phyloP scores from a whole-genome alignment of 23 tunicate genomes.

The Halocynthia roretzi region DNA sequence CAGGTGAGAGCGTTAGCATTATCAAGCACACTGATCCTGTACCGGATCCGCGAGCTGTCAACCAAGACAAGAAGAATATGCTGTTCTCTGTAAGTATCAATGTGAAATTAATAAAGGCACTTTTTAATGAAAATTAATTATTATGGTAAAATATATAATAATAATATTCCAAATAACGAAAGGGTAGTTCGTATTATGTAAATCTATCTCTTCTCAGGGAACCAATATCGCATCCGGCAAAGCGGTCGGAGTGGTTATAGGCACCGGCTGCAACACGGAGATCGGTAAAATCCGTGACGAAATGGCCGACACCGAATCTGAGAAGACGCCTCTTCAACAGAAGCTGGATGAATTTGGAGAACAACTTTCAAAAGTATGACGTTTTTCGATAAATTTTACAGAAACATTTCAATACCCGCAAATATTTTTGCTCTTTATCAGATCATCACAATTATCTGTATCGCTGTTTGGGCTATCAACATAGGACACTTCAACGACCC shows the following conservation, averaged over 20 bases:
- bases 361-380: slow-evolving; percentile 71
- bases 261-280: slow-evolving; percentile 93
- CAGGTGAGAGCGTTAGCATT: slow-evolving; percentile 91
- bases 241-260: slow-evolving; percentile 87
- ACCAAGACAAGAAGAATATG: slow-evolving; percentile 99
- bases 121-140: too few relatives aligned
- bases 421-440: background rate
- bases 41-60: slow-evolving; percentile 88
- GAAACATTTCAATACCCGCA: background rate
- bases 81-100: slow-evolving; percentile 57
- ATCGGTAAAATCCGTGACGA: slow-evolving; percentile 98
- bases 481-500: slow-evolving; percentile 99
- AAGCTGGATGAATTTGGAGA: slow-evolving; percentile 97
- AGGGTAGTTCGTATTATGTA: too few relatives aligned
- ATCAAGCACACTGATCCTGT: slow-evolving; percentile 94
- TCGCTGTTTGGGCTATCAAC: slow-evolving; percentile 99
- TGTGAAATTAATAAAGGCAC: too few relatives aligned
- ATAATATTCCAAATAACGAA: too few relatives aligned
- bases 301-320: slow-evolving; percentile 96
- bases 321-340: slow-evolving; percentile 85
- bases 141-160: too few relatives aligned
- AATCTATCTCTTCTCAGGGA: slow-evolving; percentile 6
- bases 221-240: slow-evolving; percentile 97
- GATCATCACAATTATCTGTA: slow-evolving; percentile 84
- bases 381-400: background rate